Conservation (phyloP, 2,113 vertebrate genomes). For the Arizona elegans region DNA sequence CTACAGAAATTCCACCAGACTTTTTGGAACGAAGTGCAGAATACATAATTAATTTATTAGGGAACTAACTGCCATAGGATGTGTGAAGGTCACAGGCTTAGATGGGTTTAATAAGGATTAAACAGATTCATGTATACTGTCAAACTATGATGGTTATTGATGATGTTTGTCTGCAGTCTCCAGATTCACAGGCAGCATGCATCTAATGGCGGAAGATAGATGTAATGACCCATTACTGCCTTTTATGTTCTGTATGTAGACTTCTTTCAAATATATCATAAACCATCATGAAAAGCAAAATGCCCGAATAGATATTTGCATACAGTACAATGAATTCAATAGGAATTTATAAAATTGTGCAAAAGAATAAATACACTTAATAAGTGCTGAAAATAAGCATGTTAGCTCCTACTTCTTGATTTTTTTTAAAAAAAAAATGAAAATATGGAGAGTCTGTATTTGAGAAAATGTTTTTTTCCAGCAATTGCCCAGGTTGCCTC, state of each 20-base stretch:
- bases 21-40: background rate
- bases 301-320: background rate
- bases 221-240: background rate
- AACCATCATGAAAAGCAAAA: background rate
- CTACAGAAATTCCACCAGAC: background rate
- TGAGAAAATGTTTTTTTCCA: background rate
- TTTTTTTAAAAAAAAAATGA: too few species aligned
- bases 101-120: background rate
- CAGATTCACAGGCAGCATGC: background rate
- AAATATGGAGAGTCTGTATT: background rate
- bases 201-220: background rate
- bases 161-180: background rate
- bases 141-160: background rate
- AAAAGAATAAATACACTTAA: background rate
- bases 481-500: background rate
- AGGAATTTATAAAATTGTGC: background rate
- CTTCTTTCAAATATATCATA: background rate
- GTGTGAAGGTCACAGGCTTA: background rate
- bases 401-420: background rate
- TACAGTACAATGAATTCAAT: background rate
- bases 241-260: background rate
- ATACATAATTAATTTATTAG: conserved; percentile 1
- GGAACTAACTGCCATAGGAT: background rate
- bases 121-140: background rate
- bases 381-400: background rate